Conservation (phyloP, 2,888 invertebrate species). For the Amitus sp. region DNA sequence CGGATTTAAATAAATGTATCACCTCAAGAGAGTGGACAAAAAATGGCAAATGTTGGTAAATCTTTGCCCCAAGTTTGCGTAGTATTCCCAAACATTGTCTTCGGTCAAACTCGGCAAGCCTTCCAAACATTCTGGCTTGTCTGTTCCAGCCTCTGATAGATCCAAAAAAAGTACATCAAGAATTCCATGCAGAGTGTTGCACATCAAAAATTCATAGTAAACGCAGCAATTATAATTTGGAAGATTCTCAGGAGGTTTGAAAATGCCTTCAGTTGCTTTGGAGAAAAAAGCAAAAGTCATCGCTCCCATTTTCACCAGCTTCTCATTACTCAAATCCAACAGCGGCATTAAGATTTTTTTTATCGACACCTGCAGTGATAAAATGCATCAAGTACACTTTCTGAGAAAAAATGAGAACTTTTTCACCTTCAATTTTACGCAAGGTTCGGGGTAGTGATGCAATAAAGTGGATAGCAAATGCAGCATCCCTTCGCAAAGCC, state of each 20-base stretch:
- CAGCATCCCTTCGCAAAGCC: constrained; percentile 18
- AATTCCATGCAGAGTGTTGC: constrained; percentile 54
- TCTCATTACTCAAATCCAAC: constrained; percentile 49
- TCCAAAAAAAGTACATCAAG: constrained; percentile 55
- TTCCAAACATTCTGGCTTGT: constrained; percentile 44
- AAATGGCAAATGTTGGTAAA: constrained; percentile 56
- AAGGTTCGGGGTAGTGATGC: constrained; percentile 56
- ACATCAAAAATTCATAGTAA: constrained; percentile 52
- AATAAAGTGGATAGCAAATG: constrained; percentile 53
- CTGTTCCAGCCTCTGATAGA: constrained; percentile 19
- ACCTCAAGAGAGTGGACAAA: constrained; percentile 49
- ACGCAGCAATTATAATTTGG: constrained; percentile 44
- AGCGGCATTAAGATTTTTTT: constrained; percentile 48
- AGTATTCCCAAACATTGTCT: constrained; percentile 52
- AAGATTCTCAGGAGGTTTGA: constrained; percentile 48
- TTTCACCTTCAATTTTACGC: constrained; percentile 54
- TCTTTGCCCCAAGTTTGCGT: constrained; percentile 48
- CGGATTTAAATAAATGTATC: too few relatives aligned
- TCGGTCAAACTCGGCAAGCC: constrained; percentile 49
- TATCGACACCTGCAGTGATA: constrained; percentile 44
- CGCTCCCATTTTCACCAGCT: constrained; percentile 51
- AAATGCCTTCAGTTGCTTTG: constrained; percentile 52
- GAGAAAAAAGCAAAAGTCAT: constrained; percentile 54
- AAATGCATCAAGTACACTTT: constrained; percentile 1
- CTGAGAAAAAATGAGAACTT: background rate